Conservation (phyloP, 2,888 invertebrate genomes). For the Anticlea derivata region DNA sequence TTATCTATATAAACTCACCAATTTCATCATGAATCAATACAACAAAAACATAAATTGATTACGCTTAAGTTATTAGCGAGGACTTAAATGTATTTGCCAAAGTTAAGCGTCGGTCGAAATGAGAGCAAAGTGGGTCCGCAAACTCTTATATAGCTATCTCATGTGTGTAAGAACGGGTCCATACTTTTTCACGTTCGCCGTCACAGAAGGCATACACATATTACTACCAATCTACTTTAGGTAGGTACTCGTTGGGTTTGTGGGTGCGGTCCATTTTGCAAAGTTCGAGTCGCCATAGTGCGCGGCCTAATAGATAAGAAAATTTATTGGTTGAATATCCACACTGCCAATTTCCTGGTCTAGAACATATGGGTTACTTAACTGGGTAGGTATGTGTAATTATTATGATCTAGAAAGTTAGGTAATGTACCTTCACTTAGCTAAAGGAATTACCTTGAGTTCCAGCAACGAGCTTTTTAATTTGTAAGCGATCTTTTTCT, state of each 20-base stretch:
- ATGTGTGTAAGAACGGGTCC: constrained; percentile 82
- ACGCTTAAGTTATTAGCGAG: constrained; percentile 40
- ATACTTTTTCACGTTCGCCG: constrained; percentile 80
- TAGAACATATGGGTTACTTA: constrained; percentile 19
- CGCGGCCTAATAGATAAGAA: constrained; percentile 30
- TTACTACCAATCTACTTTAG: constrained; percentile 31
- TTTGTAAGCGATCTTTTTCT: too few species aligned
- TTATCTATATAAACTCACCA: constrained; percentile 54
- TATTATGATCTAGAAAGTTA: constrained; percentile 14
- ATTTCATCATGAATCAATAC: constrained; percentile 55
- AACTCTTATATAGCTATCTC: constrained; percentile 80
- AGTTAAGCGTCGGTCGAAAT: constrained; percentile 78
- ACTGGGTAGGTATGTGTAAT: constrained; percentile 9
- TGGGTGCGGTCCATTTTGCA: constrained; percentile 70
- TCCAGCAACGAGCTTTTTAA: too few species aligned
- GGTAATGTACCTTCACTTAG: neutral
- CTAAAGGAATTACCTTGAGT: neutral
- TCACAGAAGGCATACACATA: constrained; percentile 37
- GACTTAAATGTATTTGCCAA: constrained; percentile 73
- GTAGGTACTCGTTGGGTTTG: constrained; percentile 25
- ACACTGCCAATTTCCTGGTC: constrained; percentile 31
- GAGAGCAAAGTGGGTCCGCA: constrained; percentile 78
- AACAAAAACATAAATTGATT: constrained; percentile 25
- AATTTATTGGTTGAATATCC: constrained; percentile 32
- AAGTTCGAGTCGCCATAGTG: constrained; percentile 42